Base-by-base conservation (phyloP, 2,888 invertebrate genomes). In the Cryptus armator region DNA sequence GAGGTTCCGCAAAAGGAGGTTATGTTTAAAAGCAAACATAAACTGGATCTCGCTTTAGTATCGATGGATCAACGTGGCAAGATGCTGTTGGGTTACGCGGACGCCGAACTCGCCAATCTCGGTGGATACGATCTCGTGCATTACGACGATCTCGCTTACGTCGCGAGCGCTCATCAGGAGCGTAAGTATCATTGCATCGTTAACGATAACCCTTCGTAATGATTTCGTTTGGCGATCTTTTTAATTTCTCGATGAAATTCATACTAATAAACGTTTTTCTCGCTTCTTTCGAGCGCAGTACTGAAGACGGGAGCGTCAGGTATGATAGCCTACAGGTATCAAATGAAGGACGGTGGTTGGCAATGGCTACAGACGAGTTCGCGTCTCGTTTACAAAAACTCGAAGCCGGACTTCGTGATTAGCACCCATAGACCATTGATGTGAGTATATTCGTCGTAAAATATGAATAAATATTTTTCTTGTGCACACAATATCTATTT, bases 1-100 rank as follows among this genome's bases (percentile, higher is more conserved):
- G 99, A 99, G 94, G 98, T 99, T 88, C 99, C 99, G 4, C 98
- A 99, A 93, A 99, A 99, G 94, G 99, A 99, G 94, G 98, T 99
- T 90, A 99, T 99, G 97, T 99, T 99, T 95, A 99, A 99, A 94
- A 99, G 99, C 94, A 99, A 99, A 95, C 99, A 99, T 95, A 99
- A 99, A 94, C 96, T 99, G 91, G 99, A 99, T 94, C 96, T 99
- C 82, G 97, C 98, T 86, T 96, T 99, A 88, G 98, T 99, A 89
- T 99, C 99, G 62, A 99, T 99, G 98, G 99, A 99, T 95, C 98
- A 98, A 95, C 96, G 99, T 91, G 99, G 99, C 85, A 99, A 99
- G 94, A 97, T 98, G 96, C 95, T 99, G 87, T 95, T 99, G 87
- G 99, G 99, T 14, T 99, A 98, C 94, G 97, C 98, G 0, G 99